These are phyloP conservation scores for Rallus crepitans DNA, from an alignment of 2,797 vertebrate genomes.

Conservation along the genomic window DNA sequence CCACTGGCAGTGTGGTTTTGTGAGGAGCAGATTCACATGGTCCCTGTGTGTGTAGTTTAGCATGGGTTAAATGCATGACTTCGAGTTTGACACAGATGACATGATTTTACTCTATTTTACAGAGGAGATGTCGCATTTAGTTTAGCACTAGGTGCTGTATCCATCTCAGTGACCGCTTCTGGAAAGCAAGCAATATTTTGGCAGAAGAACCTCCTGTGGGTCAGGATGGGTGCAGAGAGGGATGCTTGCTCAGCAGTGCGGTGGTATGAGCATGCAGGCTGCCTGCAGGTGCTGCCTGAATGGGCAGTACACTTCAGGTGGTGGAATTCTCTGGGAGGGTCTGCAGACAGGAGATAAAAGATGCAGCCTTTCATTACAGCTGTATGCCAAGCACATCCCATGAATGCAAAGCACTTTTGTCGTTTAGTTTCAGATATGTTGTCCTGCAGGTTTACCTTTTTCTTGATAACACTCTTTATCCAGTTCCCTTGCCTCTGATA, in stretches of 20 bases:
- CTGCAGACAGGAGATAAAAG: background rate
- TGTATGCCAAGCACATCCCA: background rate
- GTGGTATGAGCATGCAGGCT: background rate
- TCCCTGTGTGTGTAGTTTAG: background rate
- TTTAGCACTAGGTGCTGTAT: background rate
- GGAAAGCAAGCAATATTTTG: background rate
- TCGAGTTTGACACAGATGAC: fast-evolving
- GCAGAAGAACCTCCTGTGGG: background rate
- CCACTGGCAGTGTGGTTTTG: background rate
- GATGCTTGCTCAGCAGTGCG: fast-evolving
- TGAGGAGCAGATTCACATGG: background rate
- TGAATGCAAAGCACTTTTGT: background rate
- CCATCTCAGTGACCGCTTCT: background rate
- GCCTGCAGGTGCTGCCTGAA: background rate
- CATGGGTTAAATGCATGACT: fast-evolving
- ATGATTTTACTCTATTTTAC: background rate
- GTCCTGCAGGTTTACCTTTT: background rate
- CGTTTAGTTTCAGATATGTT: fast-evolving
- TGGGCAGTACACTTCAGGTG: fast-evolving
- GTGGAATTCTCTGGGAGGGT: background rate
- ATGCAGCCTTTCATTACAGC: background rate
- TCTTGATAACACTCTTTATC: background rate
- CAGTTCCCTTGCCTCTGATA: background rate
- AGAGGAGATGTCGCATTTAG: background rate
- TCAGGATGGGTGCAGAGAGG: background rate